These are phyloP conservation scores for Phymastichus coffea DNA, from an alignment of 1,140 invertebrate species.

Conservation along the genomic window DNA sequence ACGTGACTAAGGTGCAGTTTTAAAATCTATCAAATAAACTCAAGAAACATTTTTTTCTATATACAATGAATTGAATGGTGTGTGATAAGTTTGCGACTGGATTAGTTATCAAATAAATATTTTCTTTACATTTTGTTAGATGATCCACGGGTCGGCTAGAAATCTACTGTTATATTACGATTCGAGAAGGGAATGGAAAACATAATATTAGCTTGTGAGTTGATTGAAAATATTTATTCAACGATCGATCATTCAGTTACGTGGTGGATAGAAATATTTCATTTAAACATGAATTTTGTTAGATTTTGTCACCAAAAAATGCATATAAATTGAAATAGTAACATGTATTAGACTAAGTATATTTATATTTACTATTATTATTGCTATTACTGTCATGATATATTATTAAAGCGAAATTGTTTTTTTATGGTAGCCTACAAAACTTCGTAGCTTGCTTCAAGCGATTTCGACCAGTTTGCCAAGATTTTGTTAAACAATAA, in stretches of 20 bases:
- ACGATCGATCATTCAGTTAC: neutral
- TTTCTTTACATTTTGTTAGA: neutral
- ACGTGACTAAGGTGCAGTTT: neutral
- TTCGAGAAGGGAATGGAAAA: slow-evolving; percentile 1
- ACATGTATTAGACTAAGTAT: slow-evolving; percentile 4
- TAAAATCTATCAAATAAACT: neutral
- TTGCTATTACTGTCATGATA: slow-evolving; percentile 9
- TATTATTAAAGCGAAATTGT: slow-evolving; percentile 1
- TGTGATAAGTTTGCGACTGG: neutral
- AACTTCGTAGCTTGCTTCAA: slow-evolving; percentile 2
- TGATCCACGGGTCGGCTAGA: slow-evolving; percentile 2
- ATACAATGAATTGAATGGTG: neutral
- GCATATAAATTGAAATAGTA: slow-evolving; percentile 4
- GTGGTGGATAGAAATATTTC: neutral
- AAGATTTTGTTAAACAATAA: neutral
- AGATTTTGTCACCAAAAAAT: slow-evolving; percentile 9
- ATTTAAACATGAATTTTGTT: slow-evolving; percentile 10
- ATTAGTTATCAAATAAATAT: neutral
- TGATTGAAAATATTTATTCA: slow-evolving; percentile 9
- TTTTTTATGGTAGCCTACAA: neutral
- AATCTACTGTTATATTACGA: slow-evolving; percentile 1
- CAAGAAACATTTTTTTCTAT: neutral
- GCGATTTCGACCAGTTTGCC: neutral
- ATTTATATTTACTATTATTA: slow-evolving; percentile 19
- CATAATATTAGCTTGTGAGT: neutral